Conservation (phyloP, 2,113 vertebrate genomes). For the Alethe castanea region DNA sequence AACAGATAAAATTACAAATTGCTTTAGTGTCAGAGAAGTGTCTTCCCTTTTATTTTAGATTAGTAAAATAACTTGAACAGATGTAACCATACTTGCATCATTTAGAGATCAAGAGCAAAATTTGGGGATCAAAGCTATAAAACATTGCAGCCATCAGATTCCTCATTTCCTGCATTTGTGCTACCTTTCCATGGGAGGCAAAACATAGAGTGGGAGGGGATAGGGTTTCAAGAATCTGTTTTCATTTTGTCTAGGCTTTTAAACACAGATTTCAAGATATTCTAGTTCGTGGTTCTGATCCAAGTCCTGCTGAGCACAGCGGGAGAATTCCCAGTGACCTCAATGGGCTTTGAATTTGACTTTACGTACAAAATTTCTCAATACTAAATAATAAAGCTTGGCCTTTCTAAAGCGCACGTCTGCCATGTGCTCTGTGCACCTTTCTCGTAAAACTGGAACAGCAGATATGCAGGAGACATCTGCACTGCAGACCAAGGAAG, state of each 20-base stretch:
- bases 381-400: background rate
- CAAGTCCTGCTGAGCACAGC: background rate
- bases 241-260: constrained; percentile 8
- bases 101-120: background rate
- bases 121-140: background rate
- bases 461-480: background rate
- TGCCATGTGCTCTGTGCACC: background rate
- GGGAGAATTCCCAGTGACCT: background rate
- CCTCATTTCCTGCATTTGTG: background rate
- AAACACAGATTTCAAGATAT: constrained; percentile 24
- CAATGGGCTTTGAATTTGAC: background rate
- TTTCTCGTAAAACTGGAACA: background rate
- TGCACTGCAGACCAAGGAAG: background rate
- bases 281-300: background rate
- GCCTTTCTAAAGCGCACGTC: background rate
- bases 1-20: background rate
- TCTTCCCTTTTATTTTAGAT: background rate
- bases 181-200: background rate
- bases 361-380: background rate
- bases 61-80: background rate
- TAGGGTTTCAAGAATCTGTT: background rate
- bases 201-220: background rate
- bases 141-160: background rate
- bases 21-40: background rate
- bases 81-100: background rate